phyloP scores from a whole-genome alignment of 2,113 vertebrate genomes.

The Oceanites oceanicus region DNA sequence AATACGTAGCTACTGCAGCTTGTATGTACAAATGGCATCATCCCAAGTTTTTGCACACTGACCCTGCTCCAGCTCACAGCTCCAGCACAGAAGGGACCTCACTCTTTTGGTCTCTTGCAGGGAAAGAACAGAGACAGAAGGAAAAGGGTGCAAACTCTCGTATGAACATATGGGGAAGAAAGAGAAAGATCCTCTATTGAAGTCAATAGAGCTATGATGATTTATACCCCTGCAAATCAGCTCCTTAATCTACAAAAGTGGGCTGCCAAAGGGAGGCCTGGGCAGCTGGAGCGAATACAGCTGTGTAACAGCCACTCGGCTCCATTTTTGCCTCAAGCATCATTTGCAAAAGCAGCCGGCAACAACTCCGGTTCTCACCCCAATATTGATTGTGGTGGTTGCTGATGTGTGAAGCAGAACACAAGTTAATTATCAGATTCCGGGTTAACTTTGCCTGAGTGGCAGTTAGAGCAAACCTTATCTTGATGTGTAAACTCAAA shows the following conservation, averaged over 20 bases:
- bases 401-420: background rate
- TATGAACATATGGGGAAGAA: background rate
- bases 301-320: background rate
- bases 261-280: background rate
- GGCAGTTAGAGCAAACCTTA: background rate
- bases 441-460: background rate
- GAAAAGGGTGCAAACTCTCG: background rate
- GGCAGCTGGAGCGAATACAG: background rate
- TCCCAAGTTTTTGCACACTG: background rate
- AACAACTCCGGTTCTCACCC: background rate
- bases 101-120: background rate
- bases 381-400: background rate
- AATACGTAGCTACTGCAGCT: background rate
- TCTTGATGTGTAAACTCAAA: background rate
- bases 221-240: background rate
- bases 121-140: background rate
- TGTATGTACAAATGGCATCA: background rate
- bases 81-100: background rate
- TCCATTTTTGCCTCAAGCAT: background rate
- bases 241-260: background rate
- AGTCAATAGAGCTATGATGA: background rate
- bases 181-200: background rate
- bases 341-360: background rate
- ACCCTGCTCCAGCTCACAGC: background rate
- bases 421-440: constrained; percentile 12